These are phyloP conservation scores for Dolichallabes microphthalmus DNA, from an alignment of 2,113 vertebrate genomes.

Conservation along the genomic window DNA sequence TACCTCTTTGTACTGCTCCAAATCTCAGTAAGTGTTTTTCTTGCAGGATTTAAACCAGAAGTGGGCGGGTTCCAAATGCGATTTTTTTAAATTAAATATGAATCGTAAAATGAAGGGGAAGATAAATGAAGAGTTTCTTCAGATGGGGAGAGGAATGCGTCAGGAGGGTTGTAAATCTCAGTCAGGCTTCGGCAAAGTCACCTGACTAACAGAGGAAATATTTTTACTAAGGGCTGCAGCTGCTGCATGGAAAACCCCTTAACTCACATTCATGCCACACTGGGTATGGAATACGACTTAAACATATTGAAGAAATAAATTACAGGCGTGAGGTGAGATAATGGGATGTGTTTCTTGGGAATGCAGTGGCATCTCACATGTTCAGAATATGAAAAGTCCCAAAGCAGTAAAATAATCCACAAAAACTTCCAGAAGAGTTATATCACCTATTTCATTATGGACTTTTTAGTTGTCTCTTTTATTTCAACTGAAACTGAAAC, in stretches of 20 bases:
- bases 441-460: not conserved
- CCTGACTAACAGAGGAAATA: constrained; percentile 26
- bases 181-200: not conserved
- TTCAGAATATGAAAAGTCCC: not conserved
- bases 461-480: no score
- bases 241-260: constrained; percentile 14
- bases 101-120: constrained; percentile 33
- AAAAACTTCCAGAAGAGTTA: not conserved
- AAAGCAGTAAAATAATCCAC: not conserved
- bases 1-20: not conserved
- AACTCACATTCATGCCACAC: constrained; percentile 1
- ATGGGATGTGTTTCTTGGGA: not conserved
- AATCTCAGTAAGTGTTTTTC: not conserved
- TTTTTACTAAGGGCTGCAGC: constrained; percentile 5
- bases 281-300: not conserved
- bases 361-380: not conserved
- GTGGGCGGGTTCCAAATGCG: not conserved
- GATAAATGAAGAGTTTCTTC: constrained; percentile 55
- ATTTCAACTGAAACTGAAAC: no score
- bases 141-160: constrained; percentile 38
- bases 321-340: not conserved
- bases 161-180: constrained; percentile 48
- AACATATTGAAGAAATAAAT: not conserved
- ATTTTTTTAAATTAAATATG: not conserved
- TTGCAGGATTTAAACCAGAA: not conserved